These are phyloP conservation scores for Leptinotarsa defecta DNA, from an alignment of 1,140 invertebrate species.

Conservation along the genomic window DNA sequence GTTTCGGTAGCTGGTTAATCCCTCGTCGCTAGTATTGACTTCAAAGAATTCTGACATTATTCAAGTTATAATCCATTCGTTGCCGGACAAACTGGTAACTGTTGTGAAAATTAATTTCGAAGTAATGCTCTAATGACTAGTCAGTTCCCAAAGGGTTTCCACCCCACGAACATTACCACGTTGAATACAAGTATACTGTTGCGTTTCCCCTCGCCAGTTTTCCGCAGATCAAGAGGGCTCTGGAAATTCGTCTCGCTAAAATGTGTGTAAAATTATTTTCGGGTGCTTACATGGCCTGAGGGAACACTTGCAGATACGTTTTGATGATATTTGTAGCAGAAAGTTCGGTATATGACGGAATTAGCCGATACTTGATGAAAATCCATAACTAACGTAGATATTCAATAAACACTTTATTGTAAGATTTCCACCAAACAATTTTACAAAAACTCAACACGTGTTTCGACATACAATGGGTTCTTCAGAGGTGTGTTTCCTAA, in stretches of 20 bases:
- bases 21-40: background rate
- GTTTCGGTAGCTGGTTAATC: too few relatives aligned
- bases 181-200: slow-evolving; percentile 34
- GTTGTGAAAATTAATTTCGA: slow-evolving; percentile 56
- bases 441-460: too few relatives aligned
- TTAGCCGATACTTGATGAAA: too few relatives aligned
- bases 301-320: background rate
- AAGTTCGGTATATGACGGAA: too few relatives aligned
- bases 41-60: background rate
- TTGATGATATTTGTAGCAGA: too few relatives aligned
- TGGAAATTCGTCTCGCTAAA: slow-evolving; percentile 12
- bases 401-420: too few relatives aligned
- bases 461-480: too few relatives aligned
- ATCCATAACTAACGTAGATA: too few relatives aligned
- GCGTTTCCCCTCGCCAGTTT: slow-evolving; percentile 18
- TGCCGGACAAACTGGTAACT: slow-evolving; percentile 53
- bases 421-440: too few relatives aligned
- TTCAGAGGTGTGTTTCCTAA: too few relatives aligned
- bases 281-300: background rate
- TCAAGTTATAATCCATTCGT: slow-evolving; percentile 49
- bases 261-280: slow-evolving; percentile 13
- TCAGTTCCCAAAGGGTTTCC: slow-evolving; percentile 44
- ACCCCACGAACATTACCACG: slow-evolving; percentile 39
- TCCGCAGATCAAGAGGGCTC: background rate
- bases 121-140: slow-evolving; percentile 57